Base-by-base conservation (phyloP, 2,888 invertebrate genomes). In the Xylota sylvarum region DNA sequence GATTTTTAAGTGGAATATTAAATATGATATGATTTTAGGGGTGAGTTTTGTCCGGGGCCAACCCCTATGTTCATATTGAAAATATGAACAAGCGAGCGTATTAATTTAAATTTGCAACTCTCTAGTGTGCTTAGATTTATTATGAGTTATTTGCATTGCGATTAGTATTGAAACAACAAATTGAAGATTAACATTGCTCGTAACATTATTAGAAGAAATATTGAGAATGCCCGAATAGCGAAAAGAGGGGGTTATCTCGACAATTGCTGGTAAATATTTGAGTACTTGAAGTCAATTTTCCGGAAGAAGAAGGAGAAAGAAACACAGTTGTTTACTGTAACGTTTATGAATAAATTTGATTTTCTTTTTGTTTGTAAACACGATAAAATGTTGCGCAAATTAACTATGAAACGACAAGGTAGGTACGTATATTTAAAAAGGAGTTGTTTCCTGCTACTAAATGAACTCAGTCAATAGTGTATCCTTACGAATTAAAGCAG, bases 1-100 rank as follows among this genome's bases (percentile, higher is more conserved):
- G 60, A 73, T 73, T 83, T 83, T 83, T 83, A 83, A 83, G 83
- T 83, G 73, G 83, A 83, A 83, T 83, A 83, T 83, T 79, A 83
- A 83, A 83, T 83, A 83, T 79, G 78, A 83, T 73, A 67, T 79
- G 43, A 67, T 65, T 72, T 56, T 37, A 72, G 67, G 72, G 72
- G 60, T 58, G 58, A 56, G 67, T 35, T 32, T n/a, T 27, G 9
- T 40, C 32, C 23, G 30, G 40, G 9, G 14, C 52, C 72, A 52
- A 60, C 78, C 72, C 78, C 69, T 69, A 46, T 27, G 19, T 12
- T 17, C 17, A 50, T 52, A 70, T 72, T 43, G 50, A 65, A 32
- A 58, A 30, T 83, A 78, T 83, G 46, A 79, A n/a, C n/a, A n/a
- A n/a, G n/a, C 67, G 73, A 65, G 67, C 67, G 60, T 83, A 79